These are phyloP conservation scores for Sminthopsis crassicaudata DNA, from an alignment of 2,113 vertebrate genomes.

Conservation along the genomic window DNA sequence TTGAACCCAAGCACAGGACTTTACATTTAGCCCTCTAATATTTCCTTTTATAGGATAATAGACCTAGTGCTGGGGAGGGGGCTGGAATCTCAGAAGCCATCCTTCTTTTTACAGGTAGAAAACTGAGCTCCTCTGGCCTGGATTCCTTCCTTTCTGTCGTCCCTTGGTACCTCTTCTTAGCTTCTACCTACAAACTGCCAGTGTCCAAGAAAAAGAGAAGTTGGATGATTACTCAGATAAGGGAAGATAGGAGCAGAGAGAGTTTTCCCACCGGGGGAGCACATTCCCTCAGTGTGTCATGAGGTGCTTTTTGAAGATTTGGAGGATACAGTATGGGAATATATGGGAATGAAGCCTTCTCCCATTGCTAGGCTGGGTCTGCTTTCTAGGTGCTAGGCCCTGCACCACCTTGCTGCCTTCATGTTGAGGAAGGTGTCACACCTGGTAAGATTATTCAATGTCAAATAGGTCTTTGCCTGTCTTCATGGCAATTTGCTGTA, in stretches of 20 bases:
- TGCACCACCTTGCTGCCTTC: neutral
- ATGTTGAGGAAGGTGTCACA: neutral
- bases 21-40: neutral
- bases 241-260: neutral
- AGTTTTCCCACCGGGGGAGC: neutral
- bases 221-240: neutral
- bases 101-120: neutral
- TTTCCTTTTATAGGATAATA: neutral
- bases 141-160: neutral
- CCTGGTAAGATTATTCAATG: neutral
- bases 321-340: neutral
- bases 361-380: neutral
- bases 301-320: neutral
- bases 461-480: neutral
- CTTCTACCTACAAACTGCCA: neutral
- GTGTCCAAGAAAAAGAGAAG: neutral
- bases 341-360: neutral
- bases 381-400: neutral
- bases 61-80: neutral
- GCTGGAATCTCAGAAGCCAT: neutral
- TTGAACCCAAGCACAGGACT: neutral
- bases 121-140: neutral
- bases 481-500: no score
- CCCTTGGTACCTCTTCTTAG: neutral
- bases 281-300: neutral